phyloP scores from a whole-genome alignment of 2,797 vertebrate genomes.

The Acipenser transmontanus region DNA sequence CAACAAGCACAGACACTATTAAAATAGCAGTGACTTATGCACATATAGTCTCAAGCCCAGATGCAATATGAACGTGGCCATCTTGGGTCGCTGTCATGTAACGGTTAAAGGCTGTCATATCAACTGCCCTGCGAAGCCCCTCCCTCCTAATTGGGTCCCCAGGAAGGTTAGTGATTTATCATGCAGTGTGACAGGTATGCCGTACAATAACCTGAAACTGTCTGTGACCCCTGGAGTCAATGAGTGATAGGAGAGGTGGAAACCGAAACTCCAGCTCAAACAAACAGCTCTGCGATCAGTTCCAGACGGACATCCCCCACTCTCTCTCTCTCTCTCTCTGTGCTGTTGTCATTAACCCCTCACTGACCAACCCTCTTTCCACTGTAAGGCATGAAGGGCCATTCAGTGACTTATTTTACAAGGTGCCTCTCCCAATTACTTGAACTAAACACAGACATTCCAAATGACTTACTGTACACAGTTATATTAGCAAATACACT shows the following conservation, averaged over 20 bases:
- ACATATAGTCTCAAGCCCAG: no score
- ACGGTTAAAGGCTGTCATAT: background rate
- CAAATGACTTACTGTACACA: no score
- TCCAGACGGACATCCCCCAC: background rate
- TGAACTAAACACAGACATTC: no score
- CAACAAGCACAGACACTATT: no score
- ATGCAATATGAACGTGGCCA: no score
- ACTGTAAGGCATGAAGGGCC: no score
- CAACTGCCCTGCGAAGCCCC: background rate
- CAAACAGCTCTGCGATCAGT: background rate
- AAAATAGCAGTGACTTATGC: no score
- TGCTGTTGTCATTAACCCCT: background rate
- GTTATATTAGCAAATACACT: no score
- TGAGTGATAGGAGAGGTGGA: background rate
- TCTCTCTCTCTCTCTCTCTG: background rate
- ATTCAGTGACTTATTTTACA: no score
- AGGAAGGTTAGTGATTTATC: background rate
- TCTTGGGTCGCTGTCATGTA: background rate
- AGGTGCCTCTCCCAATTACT: background rate
- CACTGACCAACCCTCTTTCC: background rate
- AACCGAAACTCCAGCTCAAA: background rate
- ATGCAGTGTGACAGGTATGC: background rate
- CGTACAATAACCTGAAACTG: background rate
- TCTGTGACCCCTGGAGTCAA: background rate
- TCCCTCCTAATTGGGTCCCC: background rate